Evolutionary conservation across 2,113 vertebrate species (phyloP), one percentile per base, ranked within the genome.

Genomic region (Cepphus grylle): DNA sequence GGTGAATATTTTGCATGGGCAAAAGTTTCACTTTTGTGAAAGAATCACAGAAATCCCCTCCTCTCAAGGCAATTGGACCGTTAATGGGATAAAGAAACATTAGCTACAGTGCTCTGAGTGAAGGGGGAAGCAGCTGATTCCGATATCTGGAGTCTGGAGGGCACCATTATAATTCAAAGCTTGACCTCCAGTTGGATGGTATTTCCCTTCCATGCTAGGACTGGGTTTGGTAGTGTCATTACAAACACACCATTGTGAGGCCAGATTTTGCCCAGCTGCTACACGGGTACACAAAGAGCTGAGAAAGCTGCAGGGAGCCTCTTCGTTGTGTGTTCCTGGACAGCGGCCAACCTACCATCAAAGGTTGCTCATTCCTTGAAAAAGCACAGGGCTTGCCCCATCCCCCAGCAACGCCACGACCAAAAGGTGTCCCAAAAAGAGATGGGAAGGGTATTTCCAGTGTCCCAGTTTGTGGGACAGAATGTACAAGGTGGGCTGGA

Each of bases 201-300:
- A 76, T 95, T 97, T 95, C 95, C 45, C 55, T 83, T 93, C 81
- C 84, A 42, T 15, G 9, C 66, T 83, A 82, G 74, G 89, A 13
- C 81, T 94, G 89, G 87, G 61, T 94, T 94, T 91, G 65, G 80
- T 94, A 78, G 86, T 96, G 89, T 95, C 74, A 30, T 86, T 94
- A 96, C 91, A 97, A 94, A 80, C 85, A 8, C 74, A 88, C 74
- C 69, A 96, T 96, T 97, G 93, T 94, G 79, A 93, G 63, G 70
- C 84, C 95, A 97, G 93, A 97, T 96, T 96, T 94, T 92, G 95
- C 93, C 94, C 95, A 95, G 94, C 96, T 96, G 96, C 96, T 96
- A 40, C 83, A 52, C 0, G 61, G 91, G 66, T 56, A 66, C 91
- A 91, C 86, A 96, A 97, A 96, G 84, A 87, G 84, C 93, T 94